These are phyloP conservation scores for Ommatoiulus sabulosus DNA, from an alignment of 2,888 invertebrate species.

Conservation along the genomic window DNA sequence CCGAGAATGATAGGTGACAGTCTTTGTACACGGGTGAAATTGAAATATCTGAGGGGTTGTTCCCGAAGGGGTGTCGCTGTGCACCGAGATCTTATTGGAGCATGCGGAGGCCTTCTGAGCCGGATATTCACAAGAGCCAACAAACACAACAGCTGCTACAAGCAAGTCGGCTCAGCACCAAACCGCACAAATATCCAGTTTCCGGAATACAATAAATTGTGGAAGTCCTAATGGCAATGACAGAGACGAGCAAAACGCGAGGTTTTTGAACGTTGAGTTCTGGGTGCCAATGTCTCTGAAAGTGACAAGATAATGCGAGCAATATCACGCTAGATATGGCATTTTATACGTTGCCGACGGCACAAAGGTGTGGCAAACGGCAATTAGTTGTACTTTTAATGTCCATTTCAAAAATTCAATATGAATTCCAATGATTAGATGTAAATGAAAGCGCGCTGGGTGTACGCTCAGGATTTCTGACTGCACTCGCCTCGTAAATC, in stretches of 20 bases:
- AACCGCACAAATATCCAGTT: neutral
- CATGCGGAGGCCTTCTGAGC: conserved; percentile 17
- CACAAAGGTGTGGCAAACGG: neutral
- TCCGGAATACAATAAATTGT: neutral
- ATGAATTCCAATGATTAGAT: conserved; percentile 1
- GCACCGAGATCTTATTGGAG: neutral
- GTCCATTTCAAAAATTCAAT: neutral
- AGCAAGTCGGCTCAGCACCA: neutral
- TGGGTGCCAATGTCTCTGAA: neutral
- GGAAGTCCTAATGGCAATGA: neutral
- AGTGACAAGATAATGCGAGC: neutral
- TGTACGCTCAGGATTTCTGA: neutral
- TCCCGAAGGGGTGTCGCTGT: neutral
- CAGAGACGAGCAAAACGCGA: neutral
- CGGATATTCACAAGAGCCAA: conserved; percentile 40
- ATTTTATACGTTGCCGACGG: neutral
- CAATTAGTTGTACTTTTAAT: neutral
- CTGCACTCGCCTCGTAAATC: conserved; percentile 21
- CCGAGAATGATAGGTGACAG: conserved; percentile 1
- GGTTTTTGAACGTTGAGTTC: neutral
- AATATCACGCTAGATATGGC: neutral
- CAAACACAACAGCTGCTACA: conserved; percentile 9
- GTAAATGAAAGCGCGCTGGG: neutral
- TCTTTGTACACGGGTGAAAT: neutral
- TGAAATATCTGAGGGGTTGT: conserved; percentile 23